phyloP scores from a whole-genome alignment of 2,113 vertebrate genomes.

The Patagioenas fasciata region DNA sequence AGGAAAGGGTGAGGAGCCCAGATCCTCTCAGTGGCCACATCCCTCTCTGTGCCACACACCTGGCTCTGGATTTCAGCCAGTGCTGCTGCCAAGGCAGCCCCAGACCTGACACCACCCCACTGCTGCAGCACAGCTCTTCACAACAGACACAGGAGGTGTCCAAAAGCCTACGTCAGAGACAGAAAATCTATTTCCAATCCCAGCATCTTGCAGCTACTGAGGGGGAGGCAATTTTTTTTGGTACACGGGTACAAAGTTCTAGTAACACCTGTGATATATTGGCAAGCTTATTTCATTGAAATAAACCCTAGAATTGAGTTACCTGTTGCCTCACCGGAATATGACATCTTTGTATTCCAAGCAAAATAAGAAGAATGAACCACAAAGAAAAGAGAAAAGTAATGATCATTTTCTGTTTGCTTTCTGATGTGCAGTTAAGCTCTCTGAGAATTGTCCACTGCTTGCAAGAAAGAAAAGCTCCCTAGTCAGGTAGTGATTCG shows the following conservation, averaged over 20 bases:
- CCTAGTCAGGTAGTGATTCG: neutral
- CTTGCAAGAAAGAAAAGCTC: neutral
- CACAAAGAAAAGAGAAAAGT: neutral
- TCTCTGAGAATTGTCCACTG: neutral
- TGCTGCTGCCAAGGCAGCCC: neutral
- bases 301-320: neutral
- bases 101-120: neutral
- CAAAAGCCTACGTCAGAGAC: fast-evolving
- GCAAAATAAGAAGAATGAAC: neutral
- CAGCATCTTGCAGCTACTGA: neutral
- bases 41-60: neutral
- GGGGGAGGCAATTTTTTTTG: neutral
- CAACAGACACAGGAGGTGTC: neutral
- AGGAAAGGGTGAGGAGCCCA: neutral
- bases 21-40: neutral
- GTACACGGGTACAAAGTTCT: neutral
- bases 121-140: neutral
- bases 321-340: neutral
- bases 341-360: neutral
- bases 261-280: neutral
- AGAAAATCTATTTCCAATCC: neutral
- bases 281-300: neutral
- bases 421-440: neutral
- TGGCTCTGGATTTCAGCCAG: neutral
- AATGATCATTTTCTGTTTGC: neutral